Conservation (phyloP, 2,113 vertebrate species). For the Myotis brandtii region DNA sequence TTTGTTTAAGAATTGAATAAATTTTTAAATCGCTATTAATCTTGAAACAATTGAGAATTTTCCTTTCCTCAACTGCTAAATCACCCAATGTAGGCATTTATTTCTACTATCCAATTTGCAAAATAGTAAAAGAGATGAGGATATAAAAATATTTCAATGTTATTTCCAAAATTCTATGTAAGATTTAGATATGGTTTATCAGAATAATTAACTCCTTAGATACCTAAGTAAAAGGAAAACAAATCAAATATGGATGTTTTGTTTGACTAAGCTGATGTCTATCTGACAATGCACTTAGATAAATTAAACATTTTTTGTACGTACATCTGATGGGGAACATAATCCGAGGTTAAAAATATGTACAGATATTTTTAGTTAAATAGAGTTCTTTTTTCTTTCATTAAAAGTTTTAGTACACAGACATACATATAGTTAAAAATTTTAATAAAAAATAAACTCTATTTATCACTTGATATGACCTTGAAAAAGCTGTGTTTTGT, state of each 20-base stretch:
- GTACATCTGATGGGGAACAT: slow-evolving; percentile 1
- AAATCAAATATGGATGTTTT: not conserved
- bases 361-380: slow-evolving; percentile 12
- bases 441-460: not conserved
- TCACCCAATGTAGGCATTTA: not conserved
- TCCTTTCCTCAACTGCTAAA: not conserved
- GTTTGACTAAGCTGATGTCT: not conserved
- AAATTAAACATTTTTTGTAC: not conserved
- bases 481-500: slow-evolving; percentile 40
- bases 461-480: slow-evolving; percentile 50
- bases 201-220: not conserved
- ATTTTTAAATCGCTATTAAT: not conserved
- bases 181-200: not conserved
- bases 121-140: not conserved
- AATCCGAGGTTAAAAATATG: slow-evolving; percentile 35
- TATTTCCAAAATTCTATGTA: not conserved
- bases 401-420: slow-evolving; percentile 45
- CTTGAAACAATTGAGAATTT: slow-evolving; percentile 7
- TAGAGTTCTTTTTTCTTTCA: not conserved
- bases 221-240: not conserved
- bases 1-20: slow-evolving; percentile 38
- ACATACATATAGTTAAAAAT: slow-evolving; percentile 26
- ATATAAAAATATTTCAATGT: not conserved
- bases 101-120: slow-evolving; percentile 1
- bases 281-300: not conserved